Percentiles rank a stretch among this genome's conserved stretches.
Conservation (phyloP, 2,113 vertebrate genomes). For the Empidonax traillii region DNA sequence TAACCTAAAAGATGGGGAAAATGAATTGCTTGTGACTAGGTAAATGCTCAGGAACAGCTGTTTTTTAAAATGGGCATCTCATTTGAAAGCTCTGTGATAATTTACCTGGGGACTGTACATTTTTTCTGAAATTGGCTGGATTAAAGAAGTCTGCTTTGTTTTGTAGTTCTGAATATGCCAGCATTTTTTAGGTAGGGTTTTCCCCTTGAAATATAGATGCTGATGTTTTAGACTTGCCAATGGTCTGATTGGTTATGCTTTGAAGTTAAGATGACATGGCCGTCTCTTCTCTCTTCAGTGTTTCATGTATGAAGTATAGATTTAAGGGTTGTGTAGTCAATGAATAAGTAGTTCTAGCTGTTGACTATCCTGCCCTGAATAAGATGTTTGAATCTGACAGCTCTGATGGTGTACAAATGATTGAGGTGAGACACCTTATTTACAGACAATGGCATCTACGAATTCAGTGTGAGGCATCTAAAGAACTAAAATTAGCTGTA, state of each 20-base stretch:
- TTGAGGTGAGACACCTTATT: background rate
- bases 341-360: background rate
- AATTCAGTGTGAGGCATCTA: accelerated
- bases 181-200: background rate
- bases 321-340: background rate
- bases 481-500: background rate
- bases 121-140: background rate
- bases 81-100: background rate
- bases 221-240: background rate
- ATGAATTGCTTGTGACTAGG: background rate
- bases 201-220: background rate
- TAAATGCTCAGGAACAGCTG: background rate
- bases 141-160: background rate
- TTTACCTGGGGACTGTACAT: accelerated
- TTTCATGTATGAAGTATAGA: background rate
- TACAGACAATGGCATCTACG: background rate
- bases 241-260: background rate
- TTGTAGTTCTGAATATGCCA: background rate
- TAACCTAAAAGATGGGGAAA: background rate
- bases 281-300: background rate
- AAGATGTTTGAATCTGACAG: background rate
- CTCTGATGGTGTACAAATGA: background rate
- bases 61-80: background rate
- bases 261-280: background rate
- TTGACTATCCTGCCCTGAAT: background rate